These are phyloP conservation scores for Macrotrachela quadricornifera DNA, from an alignment of 1,140 invertebrate genomes.

Conservation along the genomic window DNA sequence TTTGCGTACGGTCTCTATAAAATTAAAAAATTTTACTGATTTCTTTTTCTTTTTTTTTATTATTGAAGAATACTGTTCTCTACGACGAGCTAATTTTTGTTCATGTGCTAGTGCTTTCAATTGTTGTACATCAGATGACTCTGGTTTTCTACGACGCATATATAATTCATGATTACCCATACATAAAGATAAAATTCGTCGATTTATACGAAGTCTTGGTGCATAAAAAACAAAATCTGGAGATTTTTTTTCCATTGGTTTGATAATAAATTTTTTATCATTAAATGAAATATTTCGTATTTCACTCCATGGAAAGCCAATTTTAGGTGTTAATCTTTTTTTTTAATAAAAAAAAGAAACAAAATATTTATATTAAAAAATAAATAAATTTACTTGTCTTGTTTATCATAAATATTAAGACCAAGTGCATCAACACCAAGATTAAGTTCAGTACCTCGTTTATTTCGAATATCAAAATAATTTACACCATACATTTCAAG, in stretches of 20 bases:
- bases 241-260: conserved; percentile 91
- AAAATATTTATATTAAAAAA: not conserved
- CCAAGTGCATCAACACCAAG: conserved; percentile 88
- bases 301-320: conserved; percentile 99
- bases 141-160: conserved; percentile 80
- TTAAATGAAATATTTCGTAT: conserved; percentile 98
- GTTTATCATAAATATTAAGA: conserved; percentile 91
- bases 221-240: conserved; percentile 96
- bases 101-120: conserved; percentile 92
- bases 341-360: not conserved
- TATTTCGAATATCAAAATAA: conserved; percentile 72
- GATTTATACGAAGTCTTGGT: conserved; percentile 83
- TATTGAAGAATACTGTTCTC: no score
- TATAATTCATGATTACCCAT: conserved; percentile 96
- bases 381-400: conserved; percentile 47
- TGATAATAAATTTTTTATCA: conserved; percentile 97
- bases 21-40: not conserved
- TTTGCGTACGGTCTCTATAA: conserved; percentile 17
- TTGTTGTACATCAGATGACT: conserved; percentile 89
- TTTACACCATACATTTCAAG: conserved; percentile 98
- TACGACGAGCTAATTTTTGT: conserved; percentile 42
- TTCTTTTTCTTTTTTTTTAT: no score
- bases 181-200: conserved; percentile 73
- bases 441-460: conserved; percentile 84
- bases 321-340: conserved; percentile 44